These are phyloP conservation scores for Phrynocephalus forsythii DNA, from an alignment of 2,797 vertebrate genomes.

Conservation along the genomic window DNA sequence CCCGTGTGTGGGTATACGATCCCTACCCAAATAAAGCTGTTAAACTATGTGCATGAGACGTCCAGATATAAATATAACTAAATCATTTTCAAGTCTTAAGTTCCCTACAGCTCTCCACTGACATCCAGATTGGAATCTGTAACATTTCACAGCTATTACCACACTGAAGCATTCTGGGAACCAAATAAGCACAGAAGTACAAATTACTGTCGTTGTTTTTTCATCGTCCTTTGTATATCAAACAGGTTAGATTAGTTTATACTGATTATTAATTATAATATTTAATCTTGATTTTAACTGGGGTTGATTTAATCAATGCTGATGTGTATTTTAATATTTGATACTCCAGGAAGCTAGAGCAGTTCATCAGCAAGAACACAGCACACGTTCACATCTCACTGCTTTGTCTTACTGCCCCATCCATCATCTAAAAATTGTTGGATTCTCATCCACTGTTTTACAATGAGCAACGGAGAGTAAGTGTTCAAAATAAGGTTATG, in stretches of 20 bases:
- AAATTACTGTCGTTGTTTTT: not conserved
- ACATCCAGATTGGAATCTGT: slow-evolving; percentile 36
- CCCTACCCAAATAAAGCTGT: slow-evolving; percentile 41
- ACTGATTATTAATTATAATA: not conserved
- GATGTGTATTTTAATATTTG: not conserved
- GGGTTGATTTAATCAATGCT: not conserved
- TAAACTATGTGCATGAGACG: slow-evolving; percentile 23
- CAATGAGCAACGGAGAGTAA: too few relatives aligned
- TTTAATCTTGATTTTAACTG: not conserved
- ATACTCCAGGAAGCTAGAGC: not conserved
- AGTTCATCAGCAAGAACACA: not conserved
- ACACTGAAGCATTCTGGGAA: slow-evolving; percentile 40
- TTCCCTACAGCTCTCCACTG: slow-evolving; percentile 52
- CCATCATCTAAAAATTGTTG: not conserved
- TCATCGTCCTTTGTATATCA: not conserved
- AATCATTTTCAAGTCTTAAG: slow-evolving; percentile 39
- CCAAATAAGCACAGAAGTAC: slow-evolving; percentile 43
- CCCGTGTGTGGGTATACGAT: slow-evolving; percentile 1
- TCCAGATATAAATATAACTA: slow-evolving; percentile 29
- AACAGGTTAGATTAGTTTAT: not conserved
- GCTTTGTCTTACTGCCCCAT: too few relatives aligned
- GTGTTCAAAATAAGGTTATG: not conserved
- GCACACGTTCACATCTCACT: not conserved
- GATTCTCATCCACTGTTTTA: not conserved
- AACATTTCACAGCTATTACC: slow-evolving; percentile 51